Evolutionary conservation across 2,113 vertebrate species (phyloP), one percentile per base, ranked within the genome.

Genomic region (Tapirus terrestris): DNA sequence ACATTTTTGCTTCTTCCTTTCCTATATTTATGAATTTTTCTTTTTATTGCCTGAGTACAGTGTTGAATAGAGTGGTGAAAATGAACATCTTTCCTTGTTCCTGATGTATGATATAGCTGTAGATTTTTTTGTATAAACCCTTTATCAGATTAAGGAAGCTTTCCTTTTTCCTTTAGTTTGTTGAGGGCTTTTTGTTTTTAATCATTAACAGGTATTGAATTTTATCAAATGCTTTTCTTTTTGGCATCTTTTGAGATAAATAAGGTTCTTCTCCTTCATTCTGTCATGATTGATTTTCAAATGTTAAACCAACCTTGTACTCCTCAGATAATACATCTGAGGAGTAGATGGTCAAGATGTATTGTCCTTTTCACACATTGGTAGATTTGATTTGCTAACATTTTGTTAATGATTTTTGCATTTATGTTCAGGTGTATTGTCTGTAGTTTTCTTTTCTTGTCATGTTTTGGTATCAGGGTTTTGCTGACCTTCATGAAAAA

Each of bases 1-100:
- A 90, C 8, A 31, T 73, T 93, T 73, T 95, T 90, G 53, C 58
- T 92, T 87, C 45, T 97, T 73, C 61, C 20, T 95, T 93, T 96
- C 29, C 20, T 53, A 0, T 77, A 39, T 51, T 75, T 94, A 39
- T 81, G 17, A 56, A 21, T 82, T 85, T 65, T 87, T 79, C 56
- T 73, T 94, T 48, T 91, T 88, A 56, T 94, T 48, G 20, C 36
- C 4, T 29, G n/a, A 82, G 27, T 68, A 45, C 18, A 29, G 0
- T 73, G 10, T 79, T 73, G 25, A 73, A 36, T 86, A 73, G 58
- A 77, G 17, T 61, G 45, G 8, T 83, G 27, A 80, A 58, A 72
- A 3, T 72, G 25, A 58, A 58, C 2, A 61, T 84, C 29, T 83
- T 92, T 90, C 7, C 39, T 77, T 84, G 23, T 79, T 79, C 14